Conservation (phyloP, 2,888 invertebrate genomes). For the Gymnocheta viridis region DNA sequence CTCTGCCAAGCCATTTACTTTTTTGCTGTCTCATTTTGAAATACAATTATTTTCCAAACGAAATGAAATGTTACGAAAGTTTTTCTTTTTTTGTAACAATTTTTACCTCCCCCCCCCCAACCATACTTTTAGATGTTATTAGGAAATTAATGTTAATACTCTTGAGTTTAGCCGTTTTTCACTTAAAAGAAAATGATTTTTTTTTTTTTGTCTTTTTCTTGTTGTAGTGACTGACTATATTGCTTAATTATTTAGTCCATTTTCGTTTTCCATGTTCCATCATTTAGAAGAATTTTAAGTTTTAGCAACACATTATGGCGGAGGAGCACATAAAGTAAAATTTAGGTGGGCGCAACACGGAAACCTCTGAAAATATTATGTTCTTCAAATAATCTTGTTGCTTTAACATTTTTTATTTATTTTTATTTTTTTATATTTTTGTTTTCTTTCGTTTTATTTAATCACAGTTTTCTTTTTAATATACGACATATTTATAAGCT, state of each 20-base stretch:
- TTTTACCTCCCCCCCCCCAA: background rate
- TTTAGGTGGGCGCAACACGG: conserved; percentile 67
- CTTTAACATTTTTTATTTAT: conserved; percentile 18
- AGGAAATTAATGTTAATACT: conserved; percentile 63
- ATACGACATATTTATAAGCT: conserved; percentile 51
- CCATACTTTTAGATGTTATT: conserved; percentile 44
- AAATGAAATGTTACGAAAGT: conserved; percentile 56
- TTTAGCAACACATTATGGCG: conserved; percentile 52
- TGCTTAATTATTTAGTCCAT: conserved; percentile 42
- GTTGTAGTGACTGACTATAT: conserved; percentile 3
- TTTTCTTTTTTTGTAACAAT: conserved; percentile 19
- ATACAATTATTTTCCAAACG: conserved; percentile 47
- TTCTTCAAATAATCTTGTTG: conserved; percentile 29
- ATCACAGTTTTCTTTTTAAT: conserved; percentile 38
- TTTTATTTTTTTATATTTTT: conserved; percentile 8
- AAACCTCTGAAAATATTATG: conserved; percentile 57
- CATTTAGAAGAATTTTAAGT: conserved; percentile 63
- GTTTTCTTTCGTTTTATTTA: background rate
- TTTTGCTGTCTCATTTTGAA: conserved; percentile 30
- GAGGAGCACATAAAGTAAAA: background rate
- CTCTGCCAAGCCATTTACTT: background rate
- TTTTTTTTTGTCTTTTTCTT: too few relatives aligned
- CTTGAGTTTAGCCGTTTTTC: conserved; percentile 40
- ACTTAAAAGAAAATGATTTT: conserved; percentile 30
- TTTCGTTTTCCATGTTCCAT: conserved; percentile 50